A percentile compares a stretch with the other conserved stretches of the same genome.
Evolutionary conservation across 2,888 invertebrate species (phyloP).

Genomic region (Ochropleura leucogaster): DNA sequence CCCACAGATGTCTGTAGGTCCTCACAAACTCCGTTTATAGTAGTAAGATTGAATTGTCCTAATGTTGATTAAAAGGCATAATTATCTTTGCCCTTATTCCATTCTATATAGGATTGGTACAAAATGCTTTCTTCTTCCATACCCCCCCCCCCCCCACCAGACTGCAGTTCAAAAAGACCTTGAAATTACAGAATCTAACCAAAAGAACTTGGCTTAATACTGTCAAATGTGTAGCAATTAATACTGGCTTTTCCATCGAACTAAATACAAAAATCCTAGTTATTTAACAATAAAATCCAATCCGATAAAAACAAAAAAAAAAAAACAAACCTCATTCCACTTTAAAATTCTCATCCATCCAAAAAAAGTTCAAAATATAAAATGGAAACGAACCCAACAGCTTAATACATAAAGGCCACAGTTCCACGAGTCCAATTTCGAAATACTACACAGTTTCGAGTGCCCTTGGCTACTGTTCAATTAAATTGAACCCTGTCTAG

Average conservation of each 20-base stretch:
- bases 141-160: too few relatives aligned
- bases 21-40: background rate
- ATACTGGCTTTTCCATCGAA: background rate
- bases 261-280: background rate
- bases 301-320: background rate
- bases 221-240: background rate
- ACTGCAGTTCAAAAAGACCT: too few relatives aligned
- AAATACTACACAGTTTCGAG: conserved; percentile 66
- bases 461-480: conserved; percentile 68
- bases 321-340: background rate
- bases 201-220: too few relatives aligned
- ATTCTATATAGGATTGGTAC: background rate
- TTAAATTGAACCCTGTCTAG: conserved; percentile 72
- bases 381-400: conserved; percentile 7
- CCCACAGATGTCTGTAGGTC: background rate
- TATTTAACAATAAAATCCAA: background rate
- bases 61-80: background rate
- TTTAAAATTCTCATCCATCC: background rate
- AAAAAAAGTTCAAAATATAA: conserved; percentile 15
- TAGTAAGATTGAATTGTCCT: background rate
- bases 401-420: conserved; percentile 29
- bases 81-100: background rate
- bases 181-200: too few relatives aligned
- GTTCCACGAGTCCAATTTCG: conserved; percentile 64
- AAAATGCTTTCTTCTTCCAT: too few relatives aligned